Conservation (phyloP, 2,797 vertebrate genomes). For the Aphelocoma californica region DNA sequence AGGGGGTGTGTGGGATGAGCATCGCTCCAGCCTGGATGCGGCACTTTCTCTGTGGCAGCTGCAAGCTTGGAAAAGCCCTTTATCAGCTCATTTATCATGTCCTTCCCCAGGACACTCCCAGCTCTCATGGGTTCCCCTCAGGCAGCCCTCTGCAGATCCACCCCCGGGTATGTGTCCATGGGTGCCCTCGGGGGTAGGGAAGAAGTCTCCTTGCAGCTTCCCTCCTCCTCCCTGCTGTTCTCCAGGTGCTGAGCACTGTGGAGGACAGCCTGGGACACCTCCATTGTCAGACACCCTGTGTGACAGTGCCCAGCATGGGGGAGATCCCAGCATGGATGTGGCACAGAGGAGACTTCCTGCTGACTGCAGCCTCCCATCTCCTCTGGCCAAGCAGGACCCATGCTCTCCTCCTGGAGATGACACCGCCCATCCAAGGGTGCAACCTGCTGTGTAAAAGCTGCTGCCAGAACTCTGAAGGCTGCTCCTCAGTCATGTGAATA, state of each 20-base stretch:
- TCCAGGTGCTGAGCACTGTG: not conserved
- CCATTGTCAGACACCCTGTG: not conserved
- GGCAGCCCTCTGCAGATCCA: not conserved
- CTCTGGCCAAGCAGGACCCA: not conserved
- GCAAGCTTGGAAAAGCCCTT: not conserved
- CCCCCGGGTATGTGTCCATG: fast-evolving
- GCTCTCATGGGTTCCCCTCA: not conserved
- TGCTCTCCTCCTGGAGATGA: not conserved
- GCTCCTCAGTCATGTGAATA: constrained; percentile 25
- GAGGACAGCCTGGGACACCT: not conserved
- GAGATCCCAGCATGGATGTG: not conserved
- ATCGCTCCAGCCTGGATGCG: not conserved
- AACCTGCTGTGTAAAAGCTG: constrained; percentile 5
- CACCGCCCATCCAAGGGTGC: not conserved
- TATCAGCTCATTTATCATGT: not conserved
- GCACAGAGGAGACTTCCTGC: not conserved
- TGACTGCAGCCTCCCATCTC: not conserved
- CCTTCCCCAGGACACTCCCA: not conserved
- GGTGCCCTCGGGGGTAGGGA: not conserved
- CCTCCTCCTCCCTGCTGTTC: not conserved
- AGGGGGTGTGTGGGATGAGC: fast-evolving
- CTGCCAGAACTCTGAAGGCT: not conserved
- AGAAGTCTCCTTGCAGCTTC: not conserved
- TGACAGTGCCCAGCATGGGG: fast-evolving
- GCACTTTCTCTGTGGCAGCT: not conserved